These are phyloP conservation scores for Eulemur albifrons DNA, from an alignment of 2,797 vertebrate genomes.

Conservation along the genomic window DNA sequence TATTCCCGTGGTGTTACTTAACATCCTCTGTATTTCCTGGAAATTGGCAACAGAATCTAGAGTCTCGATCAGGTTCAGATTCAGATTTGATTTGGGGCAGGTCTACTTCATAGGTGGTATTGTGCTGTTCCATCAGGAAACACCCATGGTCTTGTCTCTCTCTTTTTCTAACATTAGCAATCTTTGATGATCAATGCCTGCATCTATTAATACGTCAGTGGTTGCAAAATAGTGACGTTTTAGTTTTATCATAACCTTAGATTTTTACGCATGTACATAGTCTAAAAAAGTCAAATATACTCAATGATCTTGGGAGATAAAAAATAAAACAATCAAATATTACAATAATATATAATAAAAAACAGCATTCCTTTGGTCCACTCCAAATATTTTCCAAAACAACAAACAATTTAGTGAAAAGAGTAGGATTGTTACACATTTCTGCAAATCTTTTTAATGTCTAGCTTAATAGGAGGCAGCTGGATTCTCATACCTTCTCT, in stretches of 20 bases:
- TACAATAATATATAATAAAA: background rate
- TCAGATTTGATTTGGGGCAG: background rate
- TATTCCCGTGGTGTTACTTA: background rate
- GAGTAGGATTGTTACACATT: background rate
- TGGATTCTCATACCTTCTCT: background rate
- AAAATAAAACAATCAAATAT: background rate
- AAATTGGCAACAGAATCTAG: background rate
- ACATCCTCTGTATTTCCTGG: background rate
- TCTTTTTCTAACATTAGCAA: background rate
- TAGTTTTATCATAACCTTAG: background rate
- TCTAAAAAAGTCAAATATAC: background rate
- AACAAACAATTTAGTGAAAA: background rate
- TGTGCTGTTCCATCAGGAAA: background rate
- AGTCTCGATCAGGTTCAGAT: background rate
- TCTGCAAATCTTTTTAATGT: slow-evolving; percentile 10
- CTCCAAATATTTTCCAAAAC: background rate
- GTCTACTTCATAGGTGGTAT: background rate
- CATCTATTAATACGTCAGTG: background rate
- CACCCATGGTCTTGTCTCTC: background rate
- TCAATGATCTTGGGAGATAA: background rate
- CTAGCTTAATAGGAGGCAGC: background rate
- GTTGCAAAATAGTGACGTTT: background rate
- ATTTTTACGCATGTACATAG: background rate
- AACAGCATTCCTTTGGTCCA: background rate
- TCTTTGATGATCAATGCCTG: background rate